These are phyloP conservation scores for Stenodera caucasica DNA, from an alignment of 2,888 invertebrate genomes.

Conservation along the genomic window DNA sequence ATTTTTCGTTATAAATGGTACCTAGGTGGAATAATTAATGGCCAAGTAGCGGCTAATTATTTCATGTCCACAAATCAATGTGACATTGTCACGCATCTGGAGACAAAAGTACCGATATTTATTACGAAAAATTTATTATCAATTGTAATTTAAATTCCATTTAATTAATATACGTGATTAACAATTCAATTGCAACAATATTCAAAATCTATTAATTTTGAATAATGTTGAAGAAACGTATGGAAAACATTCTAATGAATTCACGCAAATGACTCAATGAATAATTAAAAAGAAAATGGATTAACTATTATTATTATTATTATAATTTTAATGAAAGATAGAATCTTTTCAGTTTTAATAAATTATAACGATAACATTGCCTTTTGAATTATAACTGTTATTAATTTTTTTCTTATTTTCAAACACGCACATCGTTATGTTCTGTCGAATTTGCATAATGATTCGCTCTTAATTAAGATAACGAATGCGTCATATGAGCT, in stretches of 20 bases:
- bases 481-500: conserved; percentile 35
- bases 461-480: conserved; percentile 49
- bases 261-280: conserved; percentile 11
- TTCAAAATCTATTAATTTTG: too few relatives aligned
- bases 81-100: conserved; percentile 26
- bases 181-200: conserved; percentile 16
- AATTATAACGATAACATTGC: conserved; percentile 44
- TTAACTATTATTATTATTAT: conserved; percentile 29
- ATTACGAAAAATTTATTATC: conserved; percentile 20
- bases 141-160: conserved; percentile 11
- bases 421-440: conserved; percentile 42
- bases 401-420: conserved; percentile 28
- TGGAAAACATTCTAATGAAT: neutral
- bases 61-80: conserved; percentile 36
- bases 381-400: conserved; percentile 45
- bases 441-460: conserved; percentile 46
- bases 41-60: conserved; percentile 37
- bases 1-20: conserved; percentile 37
- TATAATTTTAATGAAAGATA: conserved; percentile 30
- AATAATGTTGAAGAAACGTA: too few relatives aligned
- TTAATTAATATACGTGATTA: neutral
- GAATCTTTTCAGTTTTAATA: conserved; percentile 35
- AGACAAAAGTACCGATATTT: conserved; percentile 24
- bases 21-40: conserved; percentile 35
- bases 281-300: conserved; percentile 29